A percentile compares a stretch with the other conserved stretches of the same genome.
phyloP scores from a whole-genome alignment of 2,797 vertebrate species.

The Picus viridis region DNA sequence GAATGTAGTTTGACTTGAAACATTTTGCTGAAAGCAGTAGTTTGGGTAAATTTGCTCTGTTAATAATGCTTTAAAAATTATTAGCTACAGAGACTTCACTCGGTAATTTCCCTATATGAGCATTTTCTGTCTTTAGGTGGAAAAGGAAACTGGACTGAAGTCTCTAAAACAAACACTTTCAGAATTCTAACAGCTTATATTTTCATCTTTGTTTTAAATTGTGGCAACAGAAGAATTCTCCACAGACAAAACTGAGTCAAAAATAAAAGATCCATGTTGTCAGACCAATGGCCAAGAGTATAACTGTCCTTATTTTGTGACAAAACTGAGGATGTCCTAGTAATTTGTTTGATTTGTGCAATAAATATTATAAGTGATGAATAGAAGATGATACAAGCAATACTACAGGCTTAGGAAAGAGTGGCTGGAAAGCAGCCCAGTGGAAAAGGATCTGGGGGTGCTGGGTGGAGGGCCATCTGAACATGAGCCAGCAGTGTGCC shows the following conservation, averaged over 20 bases:
- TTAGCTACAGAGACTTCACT: neutral
- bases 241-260: neutral
- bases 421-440: no score
- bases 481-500: no score
- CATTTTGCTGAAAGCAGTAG: neutral
- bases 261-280: neutral
- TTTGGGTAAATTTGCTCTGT: neutral
- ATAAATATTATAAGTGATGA: neutral
- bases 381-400: neutral
- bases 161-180: neutral
- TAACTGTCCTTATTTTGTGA: neutral
- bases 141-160: neutral
- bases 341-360: neutral
- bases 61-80: neutral
- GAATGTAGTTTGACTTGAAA: neutral
- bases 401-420: no score
- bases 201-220: neutral
- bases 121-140: neutral
- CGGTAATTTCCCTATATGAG: neutral
- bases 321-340: neutral
- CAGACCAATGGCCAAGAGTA: neutral
- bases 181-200: neutral
- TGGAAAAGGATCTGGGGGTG: no score
- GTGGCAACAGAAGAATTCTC: neutral
- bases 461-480: no score